These are phyloP conservation scores for Callosobruchus maculatus DNA, from an alignment of 2,888 invertebrate species.

Conservation along the genomic window DNA sequence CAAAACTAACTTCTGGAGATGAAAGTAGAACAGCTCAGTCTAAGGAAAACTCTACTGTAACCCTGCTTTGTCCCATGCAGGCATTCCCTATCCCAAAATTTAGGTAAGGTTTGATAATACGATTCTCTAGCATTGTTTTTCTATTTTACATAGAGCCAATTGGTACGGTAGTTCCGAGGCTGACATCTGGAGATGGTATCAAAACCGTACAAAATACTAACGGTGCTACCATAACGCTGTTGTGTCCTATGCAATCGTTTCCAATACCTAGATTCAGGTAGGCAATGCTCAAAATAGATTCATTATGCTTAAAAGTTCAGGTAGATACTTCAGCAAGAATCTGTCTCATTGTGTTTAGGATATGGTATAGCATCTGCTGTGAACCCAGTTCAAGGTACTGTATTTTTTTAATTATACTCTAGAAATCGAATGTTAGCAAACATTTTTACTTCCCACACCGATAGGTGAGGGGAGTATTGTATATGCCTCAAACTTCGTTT, in stretches of 20 bases:
- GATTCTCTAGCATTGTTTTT: conserved; percentile 3
- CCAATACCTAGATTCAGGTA: conserved; percentile 73
- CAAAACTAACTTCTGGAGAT: conserved; percentile 53
- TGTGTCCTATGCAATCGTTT: conserved; percentile 74
- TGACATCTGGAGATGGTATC: conserved; percentile 62
- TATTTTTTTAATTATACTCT: too few relatives aligned
- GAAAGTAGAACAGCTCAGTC: conserved; percentile 34
- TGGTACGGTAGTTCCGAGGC: conserved; percentile 60
- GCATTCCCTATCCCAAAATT: conserved; percentile 69
- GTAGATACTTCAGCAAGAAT: too few relatives aligned
- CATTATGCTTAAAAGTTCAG: too few relatives aligned
- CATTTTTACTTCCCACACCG: too few relatives aligned
- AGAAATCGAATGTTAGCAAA: too few relatives aligned
- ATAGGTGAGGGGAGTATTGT: too few relatives aligned
- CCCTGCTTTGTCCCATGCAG: conserved; percentile 63
- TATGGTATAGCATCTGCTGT: too few relatives aligned
- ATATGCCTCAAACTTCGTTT: too few relatives aligned
- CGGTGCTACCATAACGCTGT: conserved; percentile 57
- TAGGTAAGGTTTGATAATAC: conserved; percentile 51
- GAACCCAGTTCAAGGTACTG: too few relatives aligned
- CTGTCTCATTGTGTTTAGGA: too few relatives aligned
- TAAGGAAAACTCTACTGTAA: conserved; percentile 45
- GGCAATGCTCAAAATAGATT: conserved; percentile 24
- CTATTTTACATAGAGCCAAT: conserved; percentile 52
- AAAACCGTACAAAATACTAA: conserved; percentile 56